Evolutionary conservation across 2,888 invertebrate species (phyloP), one percentile per base, ranked within the genome.

Genomic region (Argyra leucocephala): DNA sequence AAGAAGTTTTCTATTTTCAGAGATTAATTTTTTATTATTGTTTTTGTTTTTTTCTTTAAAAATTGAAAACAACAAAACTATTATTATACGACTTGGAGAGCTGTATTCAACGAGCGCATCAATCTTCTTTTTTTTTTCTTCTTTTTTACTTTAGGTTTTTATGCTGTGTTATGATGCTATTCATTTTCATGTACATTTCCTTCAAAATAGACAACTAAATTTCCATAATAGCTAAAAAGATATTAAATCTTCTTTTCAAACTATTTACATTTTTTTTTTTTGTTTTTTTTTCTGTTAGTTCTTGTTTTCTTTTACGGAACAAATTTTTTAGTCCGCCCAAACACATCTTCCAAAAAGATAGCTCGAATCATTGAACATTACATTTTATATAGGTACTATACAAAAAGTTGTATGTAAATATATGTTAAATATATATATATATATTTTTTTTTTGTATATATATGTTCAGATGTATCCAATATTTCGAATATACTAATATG

Each of bases 1-100:
- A 48, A 48, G 48, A 48, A n/a, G 48, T n/a, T 48, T 48, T 48
- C 48, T 48, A 48, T 48, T 48, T 48, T 48, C 48, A n/a, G 31
- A 48, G 48, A n/a, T 48, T 48, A 12, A 48, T 15, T n/a, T n/a
- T n/a, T n/a, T n/a, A n/a, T n/a, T n/a, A n/a, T 18, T 48, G 48
- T 48, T 48, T 9, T 48, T 18, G 12, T 48, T 48, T 48, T 48
- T 48, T 48, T 48, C 15, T 48, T 48, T 48, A 37, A 37, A 7
- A 31, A 7, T 5, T 31, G 10, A 10, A 10, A 7, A 31, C 12
- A 26, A 37, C 48, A 48, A 48, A 37, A 48, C 31, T 31, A 7
- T 31, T 31, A 7, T 31, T n/a, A 31, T 31, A 31, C 31, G 31
- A 31, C 7, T 10, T 31, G 31, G 48, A 48, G 48, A 48, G 18